These are phyloP conservation scores for Andrena camellia DNA, from an alignment of 2,888 invertebrate genomes.

Conservation along the genomic window DNA sequence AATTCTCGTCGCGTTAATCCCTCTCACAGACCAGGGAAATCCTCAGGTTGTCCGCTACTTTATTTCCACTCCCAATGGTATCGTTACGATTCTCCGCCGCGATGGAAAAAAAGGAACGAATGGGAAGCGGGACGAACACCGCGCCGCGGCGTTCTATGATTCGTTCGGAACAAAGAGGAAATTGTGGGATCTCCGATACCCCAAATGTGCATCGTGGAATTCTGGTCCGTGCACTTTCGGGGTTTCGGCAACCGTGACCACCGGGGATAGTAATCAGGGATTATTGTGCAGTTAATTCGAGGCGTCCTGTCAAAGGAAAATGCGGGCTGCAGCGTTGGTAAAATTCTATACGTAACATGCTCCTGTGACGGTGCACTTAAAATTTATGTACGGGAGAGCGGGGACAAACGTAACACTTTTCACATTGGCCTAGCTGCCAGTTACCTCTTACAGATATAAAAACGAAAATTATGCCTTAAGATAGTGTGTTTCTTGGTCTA, in stretches of 20 bases:
- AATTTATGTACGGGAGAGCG: no score
- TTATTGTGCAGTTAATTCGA: neutral
- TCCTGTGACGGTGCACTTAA: no score
- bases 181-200: conserved; percentile 50
- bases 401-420: no score
- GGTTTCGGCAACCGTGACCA: conserved; percentile 15
- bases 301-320: neutral
- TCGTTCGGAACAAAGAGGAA: conserved; percentile 27
- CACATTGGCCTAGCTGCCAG: no score
- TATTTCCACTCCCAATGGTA: neutral
- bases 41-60: neutral
- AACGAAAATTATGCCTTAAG: no score
- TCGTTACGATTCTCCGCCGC: neutral
- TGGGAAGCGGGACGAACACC: neutral
- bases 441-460: no score
- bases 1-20: no score
- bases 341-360: neutral
- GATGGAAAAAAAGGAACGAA: neutral
- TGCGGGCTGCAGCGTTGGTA: neutral
- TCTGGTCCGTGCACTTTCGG: conserved; percentile 23
- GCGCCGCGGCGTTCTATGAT: neutral
- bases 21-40: neutral
- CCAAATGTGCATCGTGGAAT: conserved; percentile 45
- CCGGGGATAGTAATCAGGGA: conserved; percentile 11
- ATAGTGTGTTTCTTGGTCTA: no score